Conservation (phyloP, 1,140 invertebrate genomes). For the Trichonephila clavipes region DNA sequence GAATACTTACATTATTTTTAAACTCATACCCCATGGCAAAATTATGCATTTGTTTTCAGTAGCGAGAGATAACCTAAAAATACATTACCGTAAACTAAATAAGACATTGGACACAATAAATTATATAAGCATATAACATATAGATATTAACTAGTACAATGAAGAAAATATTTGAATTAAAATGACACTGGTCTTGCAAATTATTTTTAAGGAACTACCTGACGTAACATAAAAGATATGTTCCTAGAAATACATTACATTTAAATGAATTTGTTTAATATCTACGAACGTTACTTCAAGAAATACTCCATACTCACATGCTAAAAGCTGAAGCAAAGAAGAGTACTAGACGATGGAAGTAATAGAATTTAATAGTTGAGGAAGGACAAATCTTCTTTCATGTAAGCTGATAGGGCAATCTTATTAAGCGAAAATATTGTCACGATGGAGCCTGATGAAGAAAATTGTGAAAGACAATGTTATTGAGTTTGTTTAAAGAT, state of each 20-base stretch:
- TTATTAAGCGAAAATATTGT: background rate
- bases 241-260: background rate
- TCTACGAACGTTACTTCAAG: background rate
- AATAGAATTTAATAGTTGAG: background rate
- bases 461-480: background rate
- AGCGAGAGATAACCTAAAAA: too few relatives aligned
- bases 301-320: background rate
- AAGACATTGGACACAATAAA: too few relatives aligned
- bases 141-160: too few relatives aligned
- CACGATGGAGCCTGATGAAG: background rate
- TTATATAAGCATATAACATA: too few relatives aligned
- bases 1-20: too few relatives aligned
- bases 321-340: background rate
- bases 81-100: too few relatives aligned
- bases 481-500: constrained; percentile 16
- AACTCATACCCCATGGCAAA: too few relatives aligned
- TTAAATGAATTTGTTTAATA: background rate
- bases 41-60: too few relatives aligned
- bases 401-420: background rate
- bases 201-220: too few relatives aligned
- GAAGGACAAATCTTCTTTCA: background rate
- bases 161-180: too few relatives aligned
- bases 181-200: too few relatives aligned
- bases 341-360: background rate
- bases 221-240: too few relatives aligned